Percentiles rank a stretch among this genome's conserved stretches.
Conservation (phyloP, 2,113 vertebrate species). For the Glaucidium brasilianum region DNA sequence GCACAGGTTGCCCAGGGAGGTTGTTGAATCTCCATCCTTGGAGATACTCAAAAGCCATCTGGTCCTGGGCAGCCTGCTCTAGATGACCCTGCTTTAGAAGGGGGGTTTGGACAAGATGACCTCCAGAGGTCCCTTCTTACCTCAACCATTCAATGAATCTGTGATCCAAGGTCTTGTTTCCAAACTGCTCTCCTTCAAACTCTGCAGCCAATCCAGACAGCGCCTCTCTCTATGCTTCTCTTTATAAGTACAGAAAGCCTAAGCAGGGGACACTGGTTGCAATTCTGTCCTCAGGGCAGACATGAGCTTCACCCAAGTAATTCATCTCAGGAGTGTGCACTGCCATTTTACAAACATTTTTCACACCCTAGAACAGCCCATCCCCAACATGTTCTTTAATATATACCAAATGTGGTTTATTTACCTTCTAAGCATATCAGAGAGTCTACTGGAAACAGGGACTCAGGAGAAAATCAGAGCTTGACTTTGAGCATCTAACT, state of each 20-base stretch:
- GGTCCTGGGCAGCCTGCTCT: neutral
- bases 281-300: neutral
- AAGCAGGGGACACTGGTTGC: neutral
- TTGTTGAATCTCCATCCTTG: no score
- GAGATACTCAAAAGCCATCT: neutral
- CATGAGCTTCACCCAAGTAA: neutral
- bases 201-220: neutral
- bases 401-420: neutral
- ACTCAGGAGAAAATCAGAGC: neutral
- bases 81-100: neutral
- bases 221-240: neutral
- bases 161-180: neutral
- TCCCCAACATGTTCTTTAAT: fast-evolving
- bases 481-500: neutral
- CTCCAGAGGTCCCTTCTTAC: neutral
- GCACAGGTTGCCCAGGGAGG: neutral
- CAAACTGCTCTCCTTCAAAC: neutral
- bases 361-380: neutral
- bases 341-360: neutral
- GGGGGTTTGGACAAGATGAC: neutral
- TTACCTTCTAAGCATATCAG: neutral
- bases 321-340: neutral
- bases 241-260: neutral
- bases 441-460: neutral
- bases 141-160: neutral